Conservation (phyloP, 2,113 vertebrate genomes). For the Falco punctatus region DNA sequence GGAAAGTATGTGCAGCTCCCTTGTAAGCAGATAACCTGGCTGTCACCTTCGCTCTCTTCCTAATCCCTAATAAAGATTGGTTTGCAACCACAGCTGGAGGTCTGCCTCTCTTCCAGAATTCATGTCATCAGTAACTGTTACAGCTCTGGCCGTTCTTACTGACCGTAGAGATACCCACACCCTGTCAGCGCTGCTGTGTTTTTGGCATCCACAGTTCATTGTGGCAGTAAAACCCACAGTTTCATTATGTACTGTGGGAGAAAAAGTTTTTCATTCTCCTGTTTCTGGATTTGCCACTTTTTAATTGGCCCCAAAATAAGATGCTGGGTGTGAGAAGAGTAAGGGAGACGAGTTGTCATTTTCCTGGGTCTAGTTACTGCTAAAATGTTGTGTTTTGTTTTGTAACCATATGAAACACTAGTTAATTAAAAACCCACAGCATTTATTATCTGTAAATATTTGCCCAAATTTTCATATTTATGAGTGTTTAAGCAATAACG, state of each 20-base stretch:
- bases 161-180: not conserved
- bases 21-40: slow-evolving; percentile 22
- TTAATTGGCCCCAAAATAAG: not conserved
- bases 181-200: accelerated
- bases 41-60: not conserved
- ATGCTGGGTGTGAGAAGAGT: not conserved
- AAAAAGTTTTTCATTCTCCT: not conserved
- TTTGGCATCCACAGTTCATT: not conserved
- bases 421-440: not conserved
- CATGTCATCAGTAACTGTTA: accelerated
- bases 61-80: not conserved
- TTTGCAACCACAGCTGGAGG: not conserved
- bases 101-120: not conserved
- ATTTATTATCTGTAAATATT: slow-evolving; percentile 27
- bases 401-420: not conserved
- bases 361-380: not conserved
- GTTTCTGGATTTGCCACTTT: not conserved
- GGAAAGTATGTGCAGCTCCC: not conserved
- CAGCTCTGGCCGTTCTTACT: not conserved
- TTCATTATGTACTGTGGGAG: not conserved
- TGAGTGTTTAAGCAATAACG: not conserved
- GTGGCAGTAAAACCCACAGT: not conserved
- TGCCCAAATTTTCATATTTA: not conserved
- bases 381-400: not conserved
- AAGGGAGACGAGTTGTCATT: not conserved